A percentile compares a stretch with the other conserved stretches of the same genome.
Evolutionary conservation across 2,113 vertebrate genomes (phyloP).

Genomic region (Larimichthys polyactis): DNA sequence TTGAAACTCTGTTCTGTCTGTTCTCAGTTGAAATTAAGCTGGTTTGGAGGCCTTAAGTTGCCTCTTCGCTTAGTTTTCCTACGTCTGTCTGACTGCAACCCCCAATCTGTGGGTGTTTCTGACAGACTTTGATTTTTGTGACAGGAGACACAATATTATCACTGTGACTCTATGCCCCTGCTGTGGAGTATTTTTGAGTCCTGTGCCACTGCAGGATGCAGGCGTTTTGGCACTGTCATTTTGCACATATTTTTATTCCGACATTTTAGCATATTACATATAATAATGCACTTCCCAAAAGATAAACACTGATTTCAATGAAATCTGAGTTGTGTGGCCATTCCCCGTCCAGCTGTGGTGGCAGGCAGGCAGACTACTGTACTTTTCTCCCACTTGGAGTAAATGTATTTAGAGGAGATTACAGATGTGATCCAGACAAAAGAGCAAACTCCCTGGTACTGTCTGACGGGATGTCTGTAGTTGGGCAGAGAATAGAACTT

Average conservation of each 20-base stretch:
- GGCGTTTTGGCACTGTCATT: slow-evolving; percentile 42
- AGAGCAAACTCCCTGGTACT: slow-evolving; percentile 65
- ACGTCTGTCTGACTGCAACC: slow-evolving; percentile 50
- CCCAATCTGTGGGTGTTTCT: slow-evolving; percentile 70
- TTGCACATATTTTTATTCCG: slow-evolving; percentile 76
- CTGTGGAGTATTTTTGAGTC: slow-evolving; percentile 67
- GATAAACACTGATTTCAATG: slow-evolving; percentile 81
- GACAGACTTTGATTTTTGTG: slow-evolving; percentile 48
- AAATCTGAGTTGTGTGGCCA: slow-evolving; percentile 77
- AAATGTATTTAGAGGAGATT: slow-evolving; percentile 82
- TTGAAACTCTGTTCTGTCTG: not conserved
- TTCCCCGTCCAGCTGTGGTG: slow-evolving; percentile 72
- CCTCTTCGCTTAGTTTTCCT: slow-evolving; percentile 39
- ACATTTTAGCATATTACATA: slow-evolving; percentile 75
- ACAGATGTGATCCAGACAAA: slow-evolving; percentile 76
- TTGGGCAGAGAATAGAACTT: slow-evolving; percentile 46
- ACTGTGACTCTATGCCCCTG: slow-evolving; percentile 47
- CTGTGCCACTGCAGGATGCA: slow-evolving; percentile 40
- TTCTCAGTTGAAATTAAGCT: slow-evolving; percentile 31
- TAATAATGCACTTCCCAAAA: slow-evolving; percentile 81
- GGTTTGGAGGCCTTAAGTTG: slow-evolving; percentile 27
- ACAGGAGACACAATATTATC: slow-evolving; percentile 56
- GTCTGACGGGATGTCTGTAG: slow-evolving; percentile 65
- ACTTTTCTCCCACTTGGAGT: slow-evolving; percentile 78
- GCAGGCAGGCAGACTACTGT: slow-evolving; percentile 74